Evolutionary conservation across 2,113 vertebrate genomes (phyloP).

Genomic region (Neodon shergylaensis): DNA sequence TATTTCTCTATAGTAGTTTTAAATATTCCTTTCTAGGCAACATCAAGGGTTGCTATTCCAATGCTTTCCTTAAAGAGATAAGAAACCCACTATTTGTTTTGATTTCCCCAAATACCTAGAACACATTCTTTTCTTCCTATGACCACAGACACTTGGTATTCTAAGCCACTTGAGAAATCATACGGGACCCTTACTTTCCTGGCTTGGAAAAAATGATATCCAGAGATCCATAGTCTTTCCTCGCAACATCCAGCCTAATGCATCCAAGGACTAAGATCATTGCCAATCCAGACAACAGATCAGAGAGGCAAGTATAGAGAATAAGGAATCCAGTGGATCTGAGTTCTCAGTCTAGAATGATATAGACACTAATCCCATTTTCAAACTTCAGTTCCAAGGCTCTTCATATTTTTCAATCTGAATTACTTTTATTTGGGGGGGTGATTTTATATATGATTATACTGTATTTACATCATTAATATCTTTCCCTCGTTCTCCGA

Average conservation of each 20-base stretch:
- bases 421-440: not conserved
- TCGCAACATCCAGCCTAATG: not conserved
- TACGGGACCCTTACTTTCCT: not conserved
- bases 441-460: too few species aligned
- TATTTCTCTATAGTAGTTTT: conserved; percentile 20
- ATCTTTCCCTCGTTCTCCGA: not conserved
- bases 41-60: not conserved
- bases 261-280: not conserved
- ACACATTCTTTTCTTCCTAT: not conserved
- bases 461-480: not conserved
- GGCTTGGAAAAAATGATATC: not conserved
- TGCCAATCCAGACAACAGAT: not conserved
- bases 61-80: not conserved
- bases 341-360: not conserved
- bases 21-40: not conserved
- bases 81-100: not conserved
- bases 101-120: not conserved
- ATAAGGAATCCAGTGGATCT: not conserved
- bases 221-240: not conserved
- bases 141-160: not conserved
- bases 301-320: not conserved
- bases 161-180: not conserved
- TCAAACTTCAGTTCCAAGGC: not conserved
- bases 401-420: not conserved
- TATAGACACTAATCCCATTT: not conserved